phyloP scores from a whole-genome alignment of 2,113 vertebrate genomes.

The Taurulus bubalis region DNA sequence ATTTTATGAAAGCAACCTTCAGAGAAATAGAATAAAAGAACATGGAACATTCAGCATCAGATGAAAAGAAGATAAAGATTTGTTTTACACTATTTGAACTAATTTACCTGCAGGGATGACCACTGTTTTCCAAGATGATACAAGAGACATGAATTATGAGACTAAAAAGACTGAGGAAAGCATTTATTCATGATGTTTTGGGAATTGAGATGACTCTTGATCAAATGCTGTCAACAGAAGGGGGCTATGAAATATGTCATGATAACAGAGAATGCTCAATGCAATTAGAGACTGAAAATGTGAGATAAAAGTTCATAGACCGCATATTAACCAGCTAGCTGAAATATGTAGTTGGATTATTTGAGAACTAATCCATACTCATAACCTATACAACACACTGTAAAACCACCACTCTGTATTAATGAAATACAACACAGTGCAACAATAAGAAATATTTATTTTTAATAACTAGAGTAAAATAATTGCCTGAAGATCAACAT shows the following conservation, averaged over 20 bases:
- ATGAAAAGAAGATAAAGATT: slow-evolving; percentile 12
- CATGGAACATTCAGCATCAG: background rate
- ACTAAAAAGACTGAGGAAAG: background rate
- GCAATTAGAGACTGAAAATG: background rate
- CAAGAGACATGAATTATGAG: slow-evolving; percentile 9
- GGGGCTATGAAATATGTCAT: background rate
- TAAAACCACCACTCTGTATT: background rate
- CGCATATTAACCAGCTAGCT: slow-evolving; percentile 7
- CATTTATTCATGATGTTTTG: slow-evolving; percentile 8
- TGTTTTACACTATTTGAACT: background rate
- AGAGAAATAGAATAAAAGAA: slow-evolving; percentile 1
- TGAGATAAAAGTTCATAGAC: background rate
- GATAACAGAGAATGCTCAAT: background rate
- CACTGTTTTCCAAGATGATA: slow-evolving; percentile 2
- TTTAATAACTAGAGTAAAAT: background rate
- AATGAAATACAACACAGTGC: background rate
- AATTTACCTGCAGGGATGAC: slow-evolving; percentile 15
- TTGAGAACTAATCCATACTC: background rate
- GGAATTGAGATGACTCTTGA: slow-evolving; percentile 16
- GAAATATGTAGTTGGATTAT: background rate
- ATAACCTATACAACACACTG: background rate
- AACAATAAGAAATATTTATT: background rate
- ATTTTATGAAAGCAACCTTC: slow-evolving; percentile 16
- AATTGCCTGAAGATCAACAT: background rate
- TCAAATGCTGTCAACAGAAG: slow-evolving; percentile 15